Conservation (phyloP, 1,140 invertebrate species). For the Arion vulgaris region DNA sequence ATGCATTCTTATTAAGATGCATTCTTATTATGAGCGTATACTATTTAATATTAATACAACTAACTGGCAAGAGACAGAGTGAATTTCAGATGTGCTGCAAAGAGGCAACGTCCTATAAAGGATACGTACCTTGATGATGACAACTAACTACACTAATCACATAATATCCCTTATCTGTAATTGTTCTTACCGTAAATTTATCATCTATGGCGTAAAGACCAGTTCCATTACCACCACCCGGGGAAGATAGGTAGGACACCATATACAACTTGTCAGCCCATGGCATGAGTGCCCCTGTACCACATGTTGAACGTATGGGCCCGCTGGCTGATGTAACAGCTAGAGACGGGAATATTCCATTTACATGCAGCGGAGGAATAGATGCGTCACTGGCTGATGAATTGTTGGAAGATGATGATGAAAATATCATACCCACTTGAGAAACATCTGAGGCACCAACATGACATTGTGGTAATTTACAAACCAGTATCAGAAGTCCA, state of each 20-base stretch:
- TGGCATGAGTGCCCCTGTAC: slow-evolving; percentile 49
- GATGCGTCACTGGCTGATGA: neutral
- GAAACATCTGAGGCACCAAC: neutral
- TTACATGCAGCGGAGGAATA: slow-evolving; percentile 14
- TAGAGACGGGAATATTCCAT: slow-evolving; percentile 42
- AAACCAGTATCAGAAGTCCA: neutral
- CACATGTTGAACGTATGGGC: slow-evolving; percentile 40
- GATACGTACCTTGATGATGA: no score
- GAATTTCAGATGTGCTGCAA: no score
- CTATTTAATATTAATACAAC: no score
- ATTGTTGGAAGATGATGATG: neutral
- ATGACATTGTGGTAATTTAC: neutral
- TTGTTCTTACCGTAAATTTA: slow-evolving; percentile 40
- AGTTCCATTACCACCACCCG: slow-evolving; percentile 44
- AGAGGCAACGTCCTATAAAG: no score
- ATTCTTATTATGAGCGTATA: no score
- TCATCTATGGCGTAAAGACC: slow-evolving; percentile 44
- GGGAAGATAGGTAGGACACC: slow-evolving; percentile 47
- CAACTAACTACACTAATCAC: no score
- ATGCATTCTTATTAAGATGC: no score
- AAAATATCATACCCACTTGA: no score
- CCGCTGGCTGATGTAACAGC: slow-evolving; percentile 43
- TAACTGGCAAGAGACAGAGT: no score
- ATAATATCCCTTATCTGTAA: no score
- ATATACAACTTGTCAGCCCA: slow-evolving; percentile 51